Percentiles rank a stretch among this genome's conserved stretches.
Evolutionary conservation across 2,888 invertebrate species (phyloP).

Genomic region (Alloscopus bannaensis): DNA sequence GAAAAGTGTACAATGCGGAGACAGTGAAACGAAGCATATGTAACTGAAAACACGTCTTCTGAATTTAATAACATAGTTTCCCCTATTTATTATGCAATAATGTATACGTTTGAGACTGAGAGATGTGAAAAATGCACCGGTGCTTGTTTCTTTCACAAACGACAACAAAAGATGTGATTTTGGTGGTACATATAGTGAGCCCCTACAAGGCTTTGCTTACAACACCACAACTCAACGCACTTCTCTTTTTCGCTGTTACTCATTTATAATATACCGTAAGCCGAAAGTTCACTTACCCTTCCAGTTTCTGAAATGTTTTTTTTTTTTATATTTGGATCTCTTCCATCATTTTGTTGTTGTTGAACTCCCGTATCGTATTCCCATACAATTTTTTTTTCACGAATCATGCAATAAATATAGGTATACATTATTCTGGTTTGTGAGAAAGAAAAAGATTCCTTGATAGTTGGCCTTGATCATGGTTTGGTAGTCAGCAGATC

Average conservation of each 20-base stretch:
- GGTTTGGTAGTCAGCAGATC: too few species aligned
- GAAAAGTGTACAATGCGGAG: background rate
- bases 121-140: slow-evolving; percentile 49
- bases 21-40: background rate
- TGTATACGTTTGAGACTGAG: background rate
- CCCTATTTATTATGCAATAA: slow-evolving; percentile 22
- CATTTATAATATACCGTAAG: slow-evolving; percentile 31
- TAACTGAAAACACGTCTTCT: slow-evolving; percentile 25
- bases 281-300: slow-evolving; percentile 64
- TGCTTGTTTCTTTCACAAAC: slow-evolving; percentile 17
- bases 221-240: too few species aligned
- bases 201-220: too few species aligned
- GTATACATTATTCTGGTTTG: slow-evolving; percentile 5
- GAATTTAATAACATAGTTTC: slow-evolving; percentile 50
- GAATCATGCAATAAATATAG: background rate
- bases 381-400: slow-evolving; percentile 15
- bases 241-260: too few species aligned
- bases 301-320: slow-evolving; percentile 56
- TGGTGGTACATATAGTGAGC: background rate
- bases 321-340: slow-evolving; percentile 29
- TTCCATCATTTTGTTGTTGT: slow-evolving; percentile 25
- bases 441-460: background rate
- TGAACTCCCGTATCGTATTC: too few species aligned
- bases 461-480: slow-evolving; percentile 56
- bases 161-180: slow-evolving; percentile 9